These are phyloP conservation scores for Cephalotes varians DNA, from an alignment of 2,888 invertebrate genomes.

Conservation along the genomic window DNA sequence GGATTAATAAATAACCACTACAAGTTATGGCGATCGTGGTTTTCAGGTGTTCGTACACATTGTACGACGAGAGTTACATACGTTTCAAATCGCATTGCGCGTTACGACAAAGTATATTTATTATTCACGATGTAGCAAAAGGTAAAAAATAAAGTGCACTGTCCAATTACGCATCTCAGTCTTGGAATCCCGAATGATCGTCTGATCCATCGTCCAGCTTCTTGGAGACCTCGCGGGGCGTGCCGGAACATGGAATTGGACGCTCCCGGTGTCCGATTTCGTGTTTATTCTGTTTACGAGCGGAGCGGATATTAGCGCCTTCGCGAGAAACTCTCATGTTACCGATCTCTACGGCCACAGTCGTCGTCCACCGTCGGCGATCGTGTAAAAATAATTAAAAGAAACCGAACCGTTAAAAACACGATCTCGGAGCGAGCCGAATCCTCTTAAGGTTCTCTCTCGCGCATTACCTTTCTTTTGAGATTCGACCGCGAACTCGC, in stretches of 20 bases:
- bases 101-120: not conserved
- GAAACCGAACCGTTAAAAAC: conserved; percentile 68
- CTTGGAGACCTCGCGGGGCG: conserved; percentile 38
- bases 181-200: not conserved
- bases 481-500: conserved; percentile 37
- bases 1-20: conserved; percentile 44
- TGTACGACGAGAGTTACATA: not conserved
- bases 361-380: conserved; percentile 49
- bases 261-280: conserved; percentile 56
- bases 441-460: conserved; percentile 60
- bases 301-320: conserved; percentile 53
- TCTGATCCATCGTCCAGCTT: conserved; percentile 31
- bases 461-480: conserved; percentile 53
- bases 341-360: conserved; percentile 36
- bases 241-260: conserved; percentile 47
- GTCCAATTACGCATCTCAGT: conserved; percentile 8
- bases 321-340: conserved; percentile 54
- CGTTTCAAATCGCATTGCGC: not conserved
- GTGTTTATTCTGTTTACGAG: conserved; percentile 58
- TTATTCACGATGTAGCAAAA: not conserved
- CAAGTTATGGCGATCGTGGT: conserved; percentile 1
- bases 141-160: not conserved
- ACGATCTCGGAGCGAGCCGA: conserved; percentile 67
- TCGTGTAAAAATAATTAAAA: conserved; percentile 72
- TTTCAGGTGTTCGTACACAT: not conserved